Percentiles rank a stretch among this genome's conserved stretches.
Conservation (phyloP, 92 coral and sea anemone genomes). For the Pocillopora grandis region DNA sequence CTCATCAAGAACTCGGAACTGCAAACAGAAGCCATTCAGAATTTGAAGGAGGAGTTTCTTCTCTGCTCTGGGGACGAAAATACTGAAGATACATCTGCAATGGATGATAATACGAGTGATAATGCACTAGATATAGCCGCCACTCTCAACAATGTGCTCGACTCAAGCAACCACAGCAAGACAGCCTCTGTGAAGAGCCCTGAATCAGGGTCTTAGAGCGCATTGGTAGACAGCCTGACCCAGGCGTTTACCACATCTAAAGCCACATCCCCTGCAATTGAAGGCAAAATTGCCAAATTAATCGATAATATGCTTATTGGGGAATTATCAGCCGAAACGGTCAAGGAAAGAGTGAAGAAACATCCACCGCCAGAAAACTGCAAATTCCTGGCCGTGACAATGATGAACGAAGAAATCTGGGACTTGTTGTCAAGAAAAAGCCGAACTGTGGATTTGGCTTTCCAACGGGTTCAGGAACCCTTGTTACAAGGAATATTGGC, state of each 20-base stretch:
- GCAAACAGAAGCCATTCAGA: conserved; percentile 22
- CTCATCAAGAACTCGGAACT: conserved; percentile 11
- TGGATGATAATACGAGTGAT: neutral
- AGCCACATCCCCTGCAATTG: conserved; percentile 17
- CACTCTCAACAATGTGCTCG: neutral
- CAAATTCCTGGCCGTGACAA: neutral
- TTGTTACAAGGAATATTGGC: neutral
- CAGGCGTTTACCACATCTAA: conserved; percentile 27
- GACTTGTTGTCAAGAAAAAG: conserved; percentile 20
- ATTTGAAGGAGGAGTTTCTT: conserved; percentile 4
- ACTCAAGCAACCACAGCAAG: neutral
- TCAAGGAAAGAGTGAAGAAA: conserved; percentile 21
- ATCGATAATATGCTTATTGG: conserved; percentile 25
- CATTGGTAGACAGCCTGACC: conserved; percentile 39
- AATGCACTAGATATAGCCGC: neutral
- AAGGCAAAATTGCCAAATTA: conserved; percentile 27
- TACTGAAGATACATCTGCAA: neutral
- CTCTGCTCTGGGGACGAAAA: conserved; percentile 7
- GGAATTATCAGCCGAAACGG: conserved; percentile 25
- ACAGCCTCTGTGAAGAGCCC: too few relatives aligned
- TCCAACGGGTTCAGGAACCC: conserved; percentile 12
- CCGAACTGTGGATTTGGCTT: neutral
- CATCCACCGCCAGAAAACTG: conserved; percentile 17
- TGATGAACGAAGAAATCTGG: conserved; percentile 35
- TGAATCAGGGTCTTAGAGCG: neutral